Evolutionary conservation across 2,888 invertebrate species (phyloP), one percentile per base, ranked within the genome.

Genomic region (Drosophila monieri): DNA sequence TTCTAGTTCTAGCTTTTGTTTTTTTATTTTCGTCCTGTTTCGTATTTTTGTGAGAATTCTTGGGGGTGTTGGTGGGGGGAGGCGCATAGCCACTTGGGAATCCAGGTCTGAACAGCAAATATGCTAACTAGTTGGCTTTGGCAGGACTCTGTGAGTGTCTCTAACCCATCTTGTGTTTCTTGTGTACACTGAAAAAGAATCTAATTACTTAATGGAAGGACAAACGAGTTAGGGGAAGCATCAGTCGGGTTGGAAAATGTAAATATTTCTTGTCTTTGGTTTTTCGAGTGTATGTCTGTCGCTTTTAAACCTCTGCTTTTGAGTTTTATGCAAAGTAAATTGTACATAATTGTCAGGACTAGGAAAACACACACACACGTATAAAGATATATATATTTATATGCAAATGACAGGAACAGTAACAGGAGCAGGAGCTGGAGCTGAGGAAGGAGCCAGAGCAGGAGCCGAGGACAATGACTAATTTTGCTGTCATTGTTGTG

Each of bases 261-360:
- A 35, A 35, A 35, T 3, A 27, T 9, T 2, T 27, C 27, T 9
- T 9, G 8, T 0, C 27, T 27, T 3, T 1, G 6, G 18, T 44
- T 21, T 44, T 18, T 30, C 18, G 25, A 39, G 39, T 41, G 44
- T 30, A 27, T 1, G n/a, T 1, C 12, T 47, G 25, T 9, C 52
- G 52, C 47, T 55, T 71, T 73, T 73, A 51, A 62, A 65, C 25
- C 57, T 65, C 65, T 51, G 73, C 71, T 69, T 66, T 85, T 47
- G 72, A 87, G 81, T 78, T 81, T 86, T 81, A 81, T 81, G 81
- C 87, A 84, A 81, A 81, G 85, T 81, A 78, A 81, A 84, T 81
- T 81, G 76, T 86, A 84, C 85, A 84, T 81, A 86, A 81, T 81
- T 81, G 85, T 84, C 74, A 72, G 85, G 66, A 79, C 68, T 60